Evolutionary conservation across 2,113 vertebrate species (phyloP).

Genomic region (Solea solea): DNA sequence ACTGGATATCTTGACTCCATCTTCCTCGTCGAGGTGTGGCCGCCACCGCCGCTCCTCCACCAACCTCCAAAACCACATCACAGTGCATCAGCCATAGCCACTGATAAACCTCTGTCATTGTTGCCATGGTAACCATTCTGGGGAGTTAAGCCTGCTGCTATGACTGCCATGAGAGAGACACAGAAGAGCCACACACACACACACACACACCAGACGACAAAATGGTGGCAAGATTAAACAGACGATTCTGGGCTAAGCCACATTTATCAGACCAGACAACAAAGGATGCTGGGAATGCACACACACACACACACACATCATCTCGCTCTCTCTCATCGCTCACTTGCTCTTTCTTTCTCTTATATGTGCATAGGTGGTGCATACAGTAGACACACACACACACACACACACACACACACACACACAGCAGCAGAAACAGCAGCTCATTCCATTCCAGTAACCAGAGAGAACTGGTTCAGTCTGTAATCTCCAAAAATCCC

Average conservation of each 20-base stretch:
- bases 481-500: slow-evolving; percentile 80
- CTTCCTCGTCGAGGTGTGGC: slow-evolving; percentile 34
- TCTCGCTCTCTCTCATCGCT: not conserved
- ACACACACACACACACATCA: slow-evolving; percentile 20
- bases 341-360: slow-evolving; percentile 10
- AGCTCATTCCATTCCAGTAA: slow-evolving; percentile 81
- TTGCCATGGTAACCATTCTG: slow-evolving; percentile 78
- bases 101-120: slow-evolving; percentile 74
- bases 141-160: slow-evolving; percentile 68
- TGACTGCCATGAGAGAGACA: slow-evolving; percentile 65
- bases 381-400: slow-evolving; percentile 10
- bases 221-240: slow-evolving; percentile 79
- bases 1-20: not conserved
- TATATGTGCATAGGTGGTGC: slow-evolving; percentile 27
- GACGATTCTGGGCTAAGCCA: slow-evolving; percentile 62
- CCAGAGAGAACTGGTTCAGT: slow-evolving; percentile 79
- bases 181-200: slow-evolving; percentile 48
- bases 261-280: slow-evolving; percentile 61
- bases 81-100: slow-evolving; percentile 70
- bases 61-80: slow-evolving; percentile 57
- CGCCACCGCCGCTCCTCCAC: not conserved
- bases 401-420: slow-evolving; percentile 20
- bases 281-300: slow-evolving; percentile 61
- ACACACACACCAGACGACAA: slow-evolving; percentile 58
- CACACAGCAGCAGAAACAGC: slow-evolving; percentile 40